Percentiles rank a stretch among this genome's conserved stretches.
Conservation (phyloP, 2,888 invertebrate species). For the Enchytraeus crypticus region DNA sequence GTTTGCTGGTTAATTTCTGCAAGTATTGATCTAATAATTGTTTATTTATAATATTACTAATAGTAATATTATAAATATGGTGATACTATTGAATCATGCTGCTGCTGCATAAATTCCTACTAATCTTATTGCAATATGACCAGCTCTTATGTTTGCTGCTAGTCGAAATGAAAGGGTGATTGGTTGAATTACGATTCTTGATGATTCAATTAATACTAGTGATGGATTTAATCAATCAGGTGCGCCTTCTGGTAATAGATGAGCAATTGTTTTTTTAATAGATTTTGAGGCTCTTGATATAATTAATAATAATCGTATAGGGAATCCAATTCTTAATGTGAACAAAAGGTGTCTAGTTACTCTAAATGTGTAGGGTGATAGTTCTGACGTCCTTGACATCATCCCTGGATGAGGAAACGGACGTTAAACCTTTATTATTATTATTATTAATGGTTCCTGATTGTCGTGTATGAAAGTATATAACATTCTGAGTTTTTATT, state of each 20-base stretch:
- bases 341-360: conserved; percentile 59
- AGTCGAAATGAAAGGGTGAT: conserved; percentile 63
- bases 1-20: too few relatives aligned
- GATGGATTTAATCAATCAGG: conserved; percentile 61
- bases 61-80: conserved; percentile 1
- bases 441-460: too few relatives aligned
- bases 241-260: conserved; percentile 63
- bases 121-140: conserved; percentile 61
- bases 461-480: too few relatives aligned
- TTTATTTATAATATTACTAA: too few relatives aligned
- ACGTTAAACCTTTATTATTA: too few relatives aligned
- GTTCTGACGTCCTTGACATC: too few relatives aligned
- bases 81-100: conserved; percentile 1
- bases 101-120: conserved; percentile 45
- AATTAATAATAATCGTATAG: conserved; percentile 61
- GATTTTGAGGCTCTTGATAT: conserved; percentile 60
- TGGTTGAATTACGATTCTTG: conserved; percentile 65
- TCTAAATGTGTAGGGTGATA: conserved; percentile 66
- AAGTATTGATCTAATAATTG: too few relatives aligned
- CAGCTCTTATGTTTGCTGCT: conserved; percentile 70
- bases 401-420: too few relatives aligned
- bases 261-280: conserved; percentile 59
- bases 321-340: conserved; percentile 57
- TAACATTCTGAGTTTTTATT: too few relatives aligned
- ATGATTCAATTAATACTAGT: conserved; percentile 67